phyloP scores from a whole-genome alignment of 2,797 vertebrate species.

The Pterois miles region DNA sequence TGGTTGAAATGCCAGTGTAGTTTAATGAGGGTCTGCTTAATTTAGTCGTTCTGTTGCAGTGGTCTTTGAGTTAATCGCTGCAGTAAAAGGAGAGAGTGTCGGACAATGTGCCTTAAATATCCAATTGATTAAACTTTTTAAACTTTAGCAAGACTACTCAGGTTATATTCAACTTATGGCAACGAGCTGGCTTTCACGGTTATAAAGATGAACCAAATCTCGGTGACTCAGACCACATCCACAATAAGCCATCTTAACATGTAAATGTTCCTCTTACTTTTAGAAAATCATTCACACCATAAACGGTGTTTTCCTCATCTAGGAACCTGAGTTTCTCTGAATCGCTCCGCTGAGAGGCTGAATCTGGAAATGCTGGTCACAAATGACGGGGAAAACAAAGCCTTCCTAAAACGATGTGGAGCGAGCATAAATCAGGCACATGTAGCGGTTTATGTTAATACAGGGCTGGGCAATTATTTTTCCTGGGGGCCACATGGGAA shows the following conservation, averaged over 20 bases:
- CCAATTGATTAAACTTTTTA: background rate
- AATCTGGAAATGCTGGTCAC: background rate
- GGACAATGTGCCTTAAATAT: background rate
- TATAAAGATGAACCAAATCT: background rate
- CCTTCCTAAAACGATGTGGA: background rate
- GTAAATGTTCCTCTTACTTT: background rate
- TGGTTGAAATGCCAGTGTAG: background rate
- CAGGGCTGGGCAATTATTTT: too few relatives aligned
- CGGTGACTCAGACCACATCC: background rate
- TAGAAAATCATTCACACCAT: background rate
- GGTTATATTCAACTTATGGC: background rate
- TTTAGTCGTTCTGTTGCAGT: background rate
- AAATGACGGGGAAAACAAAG: background rate
- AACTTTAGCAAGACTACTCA: background rate
- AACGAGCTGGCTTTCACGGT: background rate
- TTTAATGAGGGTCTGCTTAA: background rate
- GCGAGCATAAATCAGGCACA: too few relatives aligned
- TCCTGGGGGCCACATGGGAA: too few relatives aligned
- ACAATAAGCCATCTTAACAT: background rate
- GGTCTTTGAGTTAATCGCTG: background rate
- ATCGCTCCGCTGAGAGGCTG: background rate
- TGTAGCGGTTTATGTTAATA: background rate
- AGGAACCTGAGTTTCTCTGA: background rate
- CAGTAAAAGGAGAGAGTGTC: background rate
- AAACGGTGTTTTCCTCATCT: background rate